Evolutionary conservation across 2,113 vertebrate species (phyloP).

Genomic region (Erinaceus europaeus): DNA sequence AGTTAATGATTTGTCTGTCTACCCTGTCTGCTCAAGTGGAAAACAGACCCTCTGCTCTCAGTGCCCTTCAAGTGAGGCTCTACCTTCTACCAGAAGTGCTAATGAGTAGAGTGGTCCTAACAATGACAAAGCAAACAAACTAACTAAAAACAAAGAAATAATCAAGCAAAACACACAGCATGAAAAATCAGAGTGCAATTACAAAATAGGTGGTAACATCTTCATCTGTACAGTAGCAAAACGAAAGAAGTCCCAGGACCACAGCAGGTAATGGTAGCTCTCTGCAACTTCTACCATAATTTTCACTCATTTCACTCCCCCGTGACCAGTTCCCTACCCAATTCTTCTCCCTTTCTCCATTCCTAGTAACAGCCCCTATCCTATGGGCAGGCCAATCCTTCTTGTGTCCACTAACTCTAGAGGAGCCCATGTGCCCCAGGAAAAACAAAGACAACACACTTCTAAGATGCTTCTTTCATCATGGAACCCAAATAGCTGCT

Average conservation of each 20-base stretch:
- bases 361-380: not conserved
- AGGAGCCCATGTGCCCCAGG: not conserved
- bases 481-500: not conserved
- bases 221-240: not conserved
- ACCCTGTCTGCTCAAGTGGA: not conserved
- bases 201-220: not conserved
- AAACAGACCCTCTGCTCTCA: not conserved
- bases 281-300: no score
- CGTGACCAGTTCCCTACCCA: no score
- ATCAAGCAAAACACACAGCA: not conserved
- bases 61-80: not conserved
- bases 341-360: not conserved
- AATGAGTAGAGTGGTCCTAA: not conserved
- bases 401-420: not conserved
- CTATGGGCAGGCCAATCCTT: not conserved
- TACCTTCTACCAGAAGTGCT: not conserved
- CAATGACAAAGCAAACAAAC: not conserved
- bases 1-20: not conserved
- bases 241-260: not conserved
- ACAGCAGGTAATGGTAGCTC: rapidly evolving
- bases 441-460: not conserved
- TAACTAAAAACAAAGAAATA: not conserved
- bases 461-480: not conserved
- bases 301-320: no score
- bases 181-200: not conserved